These are phyloP conservation scores for Microcebus griseorufus DNA, from an alignment of 2,113 vertebrate species.

Conservation along the genomic window DNA sequence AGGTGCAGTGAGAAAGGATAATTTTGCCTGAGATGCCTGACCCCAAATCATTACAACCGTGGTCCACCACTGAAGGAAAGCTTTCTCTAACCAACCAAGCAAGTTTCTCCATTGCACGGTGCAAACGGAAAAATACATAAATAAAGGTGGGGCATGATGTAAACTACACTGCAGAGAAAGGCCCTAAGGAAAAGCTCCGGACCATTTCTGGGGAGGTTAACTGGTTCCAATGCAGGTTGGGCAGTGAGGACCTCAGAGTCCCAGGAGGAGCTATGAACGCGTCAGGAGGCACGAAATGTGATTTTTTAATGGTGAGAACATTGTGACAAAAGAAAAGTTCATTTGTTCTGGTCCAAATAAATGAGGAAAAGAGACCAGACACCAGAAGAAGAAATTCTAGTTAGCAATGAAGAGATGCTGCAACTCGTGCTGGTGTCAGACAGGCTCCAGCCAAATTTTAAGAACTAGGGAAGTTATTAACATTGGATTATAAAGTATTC, in stretches of 20 bases:
- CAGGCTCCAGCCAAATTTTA: not conserved
- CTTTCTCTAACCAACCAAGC: not conserved
- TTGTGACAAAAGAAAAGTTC: not conserved
- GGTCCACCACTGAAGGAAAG: not conserved
- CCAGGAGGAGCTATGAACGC: no score
- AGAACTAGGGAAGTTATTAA: not conserved
- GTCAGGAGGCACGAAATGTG: not conserved
- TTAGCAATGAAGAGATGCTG: not conserved
- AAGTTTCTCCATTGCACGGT: not conserved
- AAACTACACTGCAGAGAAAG: not conserved
- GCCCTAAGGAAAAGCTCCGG: not conserved
- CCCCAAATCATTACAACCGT: not conserved
- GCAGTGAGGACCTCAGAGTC: no score
- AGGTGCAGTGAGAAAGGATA: no score
- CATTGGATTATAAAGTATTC: no score
- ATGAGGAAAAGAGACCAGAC: not conserved
- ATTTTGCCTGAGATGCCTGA: not conserved
- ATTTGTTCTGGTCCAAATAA: not conserved
- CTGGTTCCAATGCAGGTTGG: rapidly evolving
- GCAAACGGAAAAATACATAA: not conserved
- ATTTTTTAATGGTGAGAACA: not conserved
- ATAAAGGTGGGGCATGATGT: not conserved
- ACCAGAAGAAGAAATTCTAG: rapidly evolving
- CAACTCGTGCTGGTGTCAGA: rapidly evolving
- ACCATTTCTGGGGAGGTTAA: not conserved